Conservation (phyloP, 2,888 invertebrate genomes). For the Harpalus rubripes region DNA sequence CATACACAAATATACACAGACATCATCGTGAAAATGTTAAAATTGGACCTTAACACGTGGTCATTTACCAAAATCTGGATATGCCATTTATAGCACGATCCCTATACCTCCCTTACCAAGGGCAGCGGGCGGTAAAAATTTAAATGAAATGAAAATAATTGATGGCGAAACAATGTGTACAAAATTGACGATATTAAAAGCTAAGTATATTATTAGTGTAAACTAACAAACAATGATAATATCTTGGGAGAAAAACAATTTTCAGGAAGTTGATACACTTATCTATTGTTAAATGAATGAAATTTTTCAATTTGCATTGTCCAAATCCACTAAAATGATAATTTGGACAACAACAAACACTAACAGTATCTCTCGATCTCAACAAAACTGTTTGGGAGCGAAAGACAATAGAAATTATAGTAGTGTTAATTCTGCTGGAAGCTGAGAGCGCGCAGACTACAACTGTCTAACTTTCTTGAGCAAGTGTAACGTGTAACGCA, state of each 20-base stretch:
- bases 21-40: too few relatives aligned
- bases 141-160: too few relatives aligned
- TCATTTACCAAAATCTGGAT: too few relatives aligned
- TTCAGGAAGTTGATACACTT: not conserved
- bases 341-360: not conserved
- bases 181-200: too few relatives aligned
- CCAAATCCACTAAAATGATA: not conserved
- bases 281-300: not conserved
- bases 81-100: too few relatives aligned
- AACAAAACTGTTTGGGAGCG: not conserved
- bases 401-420: not conserved
- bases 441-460: slow-evolving; percentile 26
- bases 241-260: not conserved
- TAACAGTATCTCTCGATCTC: not conserved
- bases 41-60: too few relatives aligned
- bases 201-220: not conserved
- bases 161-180: too few relatives aligned
- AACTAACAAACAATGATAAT: not conserved
- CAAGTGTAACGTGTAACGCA: slow-evolving; percentile 42
- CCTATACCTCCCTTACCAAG: too few relatives aligned
- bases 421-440: not conserved
- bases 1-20: too few relatives aligned
- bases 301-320: not conserved
- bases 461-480: slow-evolving; percentile 32
- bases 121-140: too few relatives aligned